Evolutionary conservation across 2,113 vertebrate species (phyloP).

Genomic region (Sorex fumeus): DNA sequence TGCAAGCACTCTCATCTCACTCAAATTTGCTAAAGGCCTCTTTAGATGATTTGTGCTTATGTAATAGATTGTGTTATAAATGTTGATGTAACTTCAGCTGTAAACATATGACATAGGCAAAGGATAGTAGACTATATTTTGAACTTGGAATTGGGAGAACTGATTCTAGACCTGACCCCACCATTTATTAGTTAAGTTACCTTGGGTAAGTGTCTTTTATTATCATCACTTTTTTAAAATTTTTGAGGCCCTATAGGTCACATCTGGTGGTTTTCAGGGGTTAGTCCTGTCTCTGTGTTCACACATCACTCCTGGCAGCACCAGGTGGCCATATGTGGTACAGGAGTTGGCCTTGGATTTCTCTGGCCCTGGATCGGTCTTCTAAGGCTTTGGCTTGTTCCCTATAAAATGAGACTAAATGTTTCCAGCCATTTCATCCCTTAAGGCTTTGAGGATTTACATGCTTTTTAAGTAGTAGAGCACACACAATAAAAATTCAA

Average conservation of each 20-base stretch:
- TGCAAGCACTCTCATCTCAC: constrained; percentile 53
- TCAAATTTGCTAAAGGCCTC: constrained; percentile 40
- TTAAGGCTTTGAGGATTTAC: neutral
- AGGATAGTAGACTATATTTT: neutral
- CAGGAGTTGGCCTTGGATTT: too few relatives aligned
- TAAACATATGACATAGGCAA: constrained; percentile 10
- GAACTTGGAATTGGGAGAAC: constrained; percentile 4
- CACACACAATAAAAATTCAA: neutral
- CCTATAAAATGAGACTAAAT: neutral
- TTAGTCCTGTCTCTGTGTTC: too few relatives aligned
- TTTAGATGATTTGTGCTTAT: constrained; percentile 61
- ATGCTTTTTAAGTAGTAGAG: neutral
- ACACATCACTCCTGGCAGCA: too few relatives aligned
- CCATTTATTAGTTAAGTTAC: neutral
- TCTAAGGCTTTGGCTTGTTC: neutral
- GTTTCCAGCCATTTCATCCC: neutral
- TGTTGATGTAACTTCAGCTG: neutral
- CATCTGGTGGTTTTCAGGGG: too few relatives aligned
- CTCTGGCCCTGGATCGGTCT: neutral
- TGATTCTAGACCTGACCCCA: neutral
- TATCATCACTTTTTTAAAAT: too few relatives aligned
- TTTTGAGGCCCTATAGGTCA: too few relatives aligned
- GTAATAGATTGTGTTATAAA: constrained; percentile 30
- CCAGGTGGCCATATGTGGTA: too few relatives aligned
- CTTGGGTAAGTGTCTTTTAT: neutral